Base-by-base conservation (phyloP, 2,113 vertebrate species). In the Siniperca chuatsi region DNA sequence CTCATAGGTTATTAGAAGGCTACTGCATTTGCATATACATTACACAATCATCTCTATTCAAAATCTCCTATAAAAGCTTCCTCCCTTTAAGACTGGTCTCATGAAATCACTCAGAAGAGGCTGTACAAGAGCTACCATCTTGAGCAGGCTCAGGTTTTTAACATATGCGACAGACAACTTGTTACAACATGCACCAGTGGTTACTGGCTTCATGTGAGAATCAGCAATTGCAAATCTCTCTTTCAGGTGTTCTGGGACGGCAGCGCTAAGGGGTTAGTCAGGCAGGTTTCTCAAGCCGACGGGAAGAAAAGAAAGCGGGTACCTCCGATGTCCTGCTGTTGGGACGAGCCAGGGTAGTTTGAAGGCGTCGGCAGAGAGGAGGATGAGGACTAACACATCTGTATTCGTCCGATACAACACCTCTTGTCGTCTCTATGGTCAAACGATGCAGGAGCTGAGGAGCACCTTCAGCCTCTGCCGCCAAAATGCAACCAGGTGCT, bases 331-430 rank as follows among this genome's bases (percentile, higher is more conserved):
- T 52, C 68, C 66, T 55, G 73, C 70, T 55, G 25, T 65, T 37
- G 71, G 65, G 68, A 69, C 61, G 77, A 79, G 75, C 76, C 77
- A 60, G 20, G 23, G 65, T n/a, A 29, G 67, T 82, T 87, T 37
- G 71, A 35, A 72, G 89, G 82, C 86, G 75, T 66, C 68, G 42
- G 61, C 48, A 50, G 54, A 69, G 37, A 72, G 46, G 12, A 70
- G 48, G 68, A 84, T 61, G 79, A 91, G 46, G 78, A 82, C 76
- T 69, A 80, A 68, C 60, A 76, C 75, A 80, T 78, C 54, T 81
- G 83, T 67, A 71, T 29, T 29, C 29, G 29, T 85, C 74, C 55
- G 52, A 57, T 60, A 86, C 78, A 61, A 64, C 80, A 67, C 44
- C 18, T 66, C 79, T 67, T 57, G 55, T 60, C 18, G 42, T 66